A percentile compares a stretch with the other conserved stretches of the same genome.
phyloP scores from a whole-genome alignment of 2,888 invertebrate genomes.

The Amitus sp. region DNA sequence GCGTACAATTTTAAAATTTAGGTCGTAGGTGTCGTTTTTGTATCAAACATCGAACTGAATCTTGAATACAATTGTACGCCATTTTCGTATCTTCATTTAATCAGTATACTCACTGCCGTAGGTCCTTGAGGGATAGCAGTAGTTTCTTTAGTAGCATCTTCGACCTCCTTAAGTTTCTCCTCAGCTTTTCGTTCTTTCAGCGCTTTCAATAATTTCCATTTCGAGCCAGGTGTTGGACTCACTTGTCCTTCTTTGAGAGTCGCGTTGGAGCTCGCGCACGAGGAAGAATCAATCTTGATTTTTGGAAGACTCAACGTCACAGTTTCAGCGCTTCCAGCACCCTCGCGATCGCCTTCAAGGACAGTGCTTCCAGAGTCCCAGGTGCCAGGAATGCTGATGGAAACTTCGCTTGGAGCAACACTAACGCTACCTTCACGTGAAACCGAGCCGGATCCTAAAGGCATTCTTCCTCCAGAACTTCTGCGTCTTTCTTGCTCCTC shows the following conservation, averaged over 20 bases:
- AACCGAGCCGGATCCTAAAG: conserved; percentile 59
- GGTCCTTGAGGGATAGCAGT: conserved; percentile 53
- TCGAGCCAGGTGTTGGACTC: conserved; percentile 75
- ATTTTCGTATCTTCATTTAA: conserved; percentile 62
- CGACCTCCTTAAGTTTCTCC: conserved; percentile 75
- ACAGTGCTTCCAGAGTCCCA: conserved; percentile 64
- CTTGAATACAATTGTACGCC: conserved; percentile 60
- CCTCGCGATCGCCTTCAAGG: conserved; percentile 59
- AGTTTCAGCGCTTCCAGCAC: conserved; percentile 58
- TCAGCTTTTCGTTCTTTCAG: conserved; percentile 90
- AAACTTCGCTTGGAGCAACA: conserved; percentile 63
- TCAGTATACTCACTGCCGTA: conserved; percentile 63
- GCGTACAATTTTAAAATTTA: not conserved
- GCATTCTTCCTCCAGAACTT: conserved; percentile 64
- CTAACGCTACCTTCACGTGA: conserved; percentile 65
- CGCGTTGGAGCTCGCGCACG: conserved; percentile 57
- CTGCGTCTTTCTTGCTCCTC: conserved; percentile 61
- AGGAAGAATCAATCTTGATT: conserved; percentile 67
- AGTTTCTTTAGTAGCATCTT: conserved; percentile 60
- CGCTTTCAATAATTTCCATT: conserved; percentile 91
- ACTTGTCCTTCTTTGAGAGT: conserved; percentile 63
- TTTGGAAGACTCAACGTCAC: conserved; percentile 65
- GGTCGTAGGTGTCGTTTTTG: no score
- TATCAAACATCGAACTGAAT: conserved; percentile 45
- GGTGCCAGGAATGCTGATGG: conserved; percentile 62